Percentiles rank a stretch among this genome's conserved stretches.
Evolutionary conservation across 1,140 invertebrate genomes (phyloP).

Genomic region (Ceratoteleas bidentatus): DNA sequence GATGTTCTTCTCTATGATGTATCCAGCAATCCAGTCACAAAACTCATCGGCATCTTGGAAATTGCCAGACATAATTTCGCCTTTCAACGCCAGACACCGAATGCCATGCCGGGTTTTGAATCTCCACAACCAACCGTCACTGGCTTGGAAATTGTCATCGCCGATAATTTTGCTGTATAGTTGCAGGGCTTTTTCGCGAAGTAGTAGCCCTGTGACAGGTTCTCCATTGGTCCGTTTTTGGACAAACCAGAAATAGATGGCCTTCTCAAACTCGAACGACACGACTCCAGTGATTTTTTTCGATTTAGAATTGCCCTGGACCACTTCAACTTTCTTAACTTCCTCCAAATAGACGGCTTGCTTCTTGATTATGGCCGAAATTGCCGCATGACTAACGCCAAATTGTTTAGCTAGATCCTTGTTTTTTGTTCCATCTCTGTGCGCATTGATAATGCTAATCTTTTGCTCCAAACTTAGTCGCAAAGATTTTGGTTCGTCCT

Average conservation of each 20-base stretch:
- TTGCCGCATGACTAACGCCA: neutral
- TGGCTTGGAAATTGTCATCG: conserved; percentile 24
- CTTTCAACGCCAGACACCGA: neutral
- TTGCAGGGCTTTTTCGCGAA: conserved; percentile 7
- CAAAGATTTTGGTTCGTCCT: neutral
- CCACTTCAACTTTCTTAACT: neutral
- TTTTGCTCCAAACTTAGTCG: neutral
- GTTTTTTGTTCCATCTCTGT: conserved; percentile 14
- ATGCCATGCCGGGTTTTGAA: conserved; percentile 51
- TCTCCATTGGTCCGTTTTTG: conserved; percentile 7
- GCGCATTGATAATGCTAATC: neutral
- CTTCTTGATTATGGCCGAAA: neutral
- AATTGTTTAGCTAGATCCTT: conserved; percentile 6
- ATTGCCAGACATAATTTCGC: conserved; percentile 28
- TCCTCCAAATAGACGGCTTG: conserved; percentile 4
- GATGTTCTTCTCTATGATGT: neutral
- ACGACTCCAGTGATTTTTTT: conserved; percentile 7
- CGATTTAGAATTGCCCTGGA: neutral
- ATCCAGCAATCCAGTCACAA: neutral
- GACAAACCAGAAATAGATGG: conserved; percentile 20
- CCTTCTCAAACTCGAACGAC: conserved; percentile 1
- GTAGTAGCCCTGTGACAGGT: conserved; percentile 6
- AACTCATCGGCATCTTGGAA: conserved; percentile 16
- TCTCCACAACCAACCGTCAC: conserved; percentile 20
- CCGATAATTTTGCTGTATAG: neutral